These are phyloP conservation scores for Lepidurus arcticus DNA, from an alignment of 1,140 invertebrate species.

Conservation along the genomic window DNA sequence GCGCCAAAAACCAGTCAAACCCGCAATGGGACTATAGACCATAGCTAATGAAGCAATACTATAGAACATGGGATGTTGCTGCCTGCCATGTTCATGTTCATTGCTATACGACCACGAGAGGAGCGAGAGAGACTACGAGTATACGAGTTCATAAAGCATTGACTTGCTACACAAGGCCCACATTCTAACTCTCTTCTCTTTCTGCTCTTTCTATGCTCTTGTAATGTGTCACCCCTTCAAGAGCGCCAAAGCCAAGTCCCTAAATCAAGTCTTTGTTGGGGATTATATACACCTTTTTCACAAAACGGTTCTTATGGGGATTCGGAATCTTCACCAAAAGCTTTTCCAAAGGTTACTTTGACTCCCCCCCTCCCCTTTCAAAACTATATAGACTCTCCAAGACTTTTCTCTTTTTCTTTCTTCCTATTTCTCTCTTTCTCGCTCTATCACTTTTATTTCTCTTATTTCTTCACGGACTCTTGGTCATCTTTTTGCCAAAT, in stretches of 20 bases:
- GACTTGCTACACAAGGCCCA: not conserved
- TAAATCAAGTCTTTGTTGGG: slow-evolving; percentile 19
- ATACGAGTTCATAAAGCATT: slow-evolving; percentile 8
- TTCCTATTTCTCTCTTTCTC: no score
- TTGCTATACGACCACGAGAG: not conserved
- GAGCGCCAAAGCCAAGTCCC: slow-evolving; percentile 11
- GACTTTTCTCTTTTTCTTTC: no score
- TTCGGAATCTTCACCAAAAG: no score
- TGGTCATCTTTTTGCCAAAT: no score
- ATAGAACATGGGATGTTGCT: not conserved
- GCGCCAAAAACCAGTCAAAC: not conserved
- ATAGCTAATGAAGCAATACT: slow-evolving; percentile 22
- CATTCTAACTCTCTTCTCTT: not conserved
- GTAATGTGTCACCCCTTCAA: not conserved
- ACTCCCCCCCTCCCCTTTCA: no score
- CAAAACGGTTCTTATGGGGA: not conserved
- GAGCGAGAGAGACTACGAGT: not conserved
- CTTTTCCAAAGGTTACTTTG: no score
- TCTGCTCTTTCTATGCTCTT: not conserved
- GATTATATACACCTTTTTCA: slow-evolving; percentile 13
- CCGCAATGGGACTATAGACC: slow-evolving; percentile 13
- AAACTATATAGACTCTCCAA: no score
- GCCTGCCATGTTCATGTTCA: not conserved
- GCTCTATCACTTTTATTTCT: no score
- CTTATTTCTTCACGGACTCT: no score